Evolutionary conservation across 2,888 invertebrate genomes (phyloP).

Genomic region (Dorcus hopei): DNA sequence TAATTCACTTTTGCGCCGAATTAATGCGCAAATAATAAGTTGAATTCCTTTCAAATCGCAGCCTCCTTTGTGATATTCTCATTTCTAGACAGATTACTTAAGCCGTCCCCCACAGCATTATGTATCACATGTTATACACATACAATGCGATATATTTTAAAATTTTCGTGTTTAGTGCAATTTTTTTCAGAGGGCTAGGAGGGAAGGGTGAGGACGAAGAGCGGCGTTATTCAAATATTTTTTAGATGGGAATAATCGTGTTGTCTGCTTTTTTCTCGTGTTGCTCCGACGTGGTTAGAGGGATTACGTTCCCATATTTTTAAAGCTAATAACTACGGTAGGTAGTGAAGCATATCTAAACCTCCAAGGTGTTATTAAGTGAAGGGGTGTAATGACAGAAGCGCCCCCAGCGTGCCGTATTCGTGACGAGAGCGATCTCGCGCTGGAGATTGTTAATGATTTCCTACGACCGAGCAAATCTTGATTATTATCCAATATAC

Average conservation of each 20-base stretch:
- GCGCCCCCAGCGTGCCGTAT: conserved; percentile 27
- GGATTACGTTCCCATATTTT: conserved; percentile 8
- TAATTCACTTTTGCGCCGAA: not conserved
- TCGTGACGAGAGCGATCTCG: conserved; percentile 24
- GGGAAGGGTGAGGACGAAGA: no score
- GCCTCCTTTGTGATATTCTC: not conserved
- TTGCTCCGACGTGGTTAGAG: not conserved
- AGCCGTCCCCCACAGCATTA: conserved; percentile 18
- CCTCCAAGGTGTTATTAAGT: conserved; percentile 27
- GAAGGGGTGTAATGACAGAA: conserved; percentile 30
- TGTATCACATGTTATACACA: not conserved
- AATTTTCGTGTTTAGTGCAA: no score
- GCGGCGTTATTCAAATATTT: no score
- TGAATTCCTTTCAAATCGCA: conserved; percentile 16
- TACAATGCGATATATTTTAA: no score
- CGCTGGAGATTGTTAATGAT: conserved; percentile 16
- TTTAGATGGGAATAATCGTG: no score
- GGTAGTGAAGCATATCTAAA: conserved; percentile 17
- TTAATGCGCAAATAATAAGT: conserved; percentile 13
- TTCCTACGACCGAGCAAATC: conserved; percentile 22
- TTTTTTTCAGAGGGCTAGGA: no score
- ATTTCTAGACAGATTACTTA: conserved; percentile 17
- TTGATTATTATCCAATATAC: conserved; percentile 26
- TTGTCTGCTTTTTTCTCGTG: no score
- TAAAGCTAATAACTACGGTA: conserved; percentile 13